Evolutionary conservation across 2,113 vertebrate genomes (phyloP), one percentile per base, ranked within the genome.

Genomic region (Tinamus guttatus): DNA sequence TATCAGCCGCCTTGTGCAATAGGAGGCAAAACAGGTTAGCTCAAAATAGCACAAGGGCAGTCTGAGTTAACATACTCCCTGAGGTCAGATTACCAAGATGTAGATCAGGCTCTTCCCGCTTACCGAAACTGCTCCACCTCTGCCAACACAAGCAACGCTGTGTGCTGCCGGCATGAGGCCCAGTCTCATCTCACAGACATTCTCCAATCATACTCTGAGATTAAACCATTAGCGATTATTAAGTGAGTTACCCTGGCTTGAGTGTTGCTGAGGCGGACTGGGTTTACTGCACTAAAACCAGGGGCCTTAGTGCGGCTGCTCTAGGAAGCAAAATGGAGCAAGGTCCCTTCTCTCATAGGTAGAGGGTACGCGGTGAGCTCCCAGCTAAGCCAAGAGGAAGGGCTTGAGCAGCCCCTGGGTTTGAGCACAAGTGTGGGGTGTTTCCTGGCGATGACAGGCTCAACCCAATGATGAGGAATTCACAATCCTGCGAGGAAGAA

Each of bases 1-100:
- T 45, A 58, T 32, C 54, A 58, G 30, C 52, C 0, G 0, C 49
- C 27, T 18, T 60, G 69, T 71, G 47, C n/a, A 62, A 21, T n/a
- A 15, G 0, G 0, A 15, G 59, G 36, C 47, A 74, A 63, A 81
- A 54, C 45, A 64, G 13, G 47, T 71, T 40, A 14, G 28, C 25
- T 36, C 16, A 52, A 77, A 85, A 15, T 10, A 36, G 18, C 13
- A 2, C 15, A 18, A 71, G 38, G 7, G 17, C 40, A 19, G 14
- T 43, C 75, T 54, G 34, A 58, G 15, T 47, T 43, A 43, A 81
- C 0, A 84, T 0, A 2, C 19, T 86, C 25, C 56, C 52, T 69
- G 34, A 49, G 34, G 4, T 49, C 60, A 27, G 21, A 77, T 27
- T 67, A 64, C 5, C 45, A 32, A 0, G 5, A 28, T 11, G 70